phyloP scores from a whole-genome alignment of 1,140 invertebrate genomes.

The Bombus sylvicola region DNA sequence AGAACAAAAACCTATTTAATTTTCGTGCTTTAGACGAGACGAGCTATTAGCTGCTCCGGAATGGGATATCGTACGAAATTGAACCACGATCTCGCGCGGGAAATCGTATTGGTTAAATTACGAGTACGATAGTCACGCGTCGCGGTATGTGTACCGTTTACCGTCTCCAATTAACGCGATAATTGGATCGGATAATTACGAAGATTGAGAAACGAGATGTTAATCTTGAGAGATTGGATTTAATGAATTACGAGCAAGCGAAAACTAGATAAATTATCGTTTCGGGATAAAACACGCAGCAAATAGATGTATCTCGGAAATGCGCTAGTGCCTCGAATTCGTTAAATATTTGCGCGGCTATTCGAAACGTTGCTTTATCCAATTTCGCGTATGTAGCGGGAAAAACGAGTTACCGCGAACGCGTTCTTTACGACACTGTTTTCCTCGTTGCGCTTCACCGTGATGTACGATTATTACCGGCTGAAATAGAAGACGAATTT shows the following conservation, averaged over 20 bases:
- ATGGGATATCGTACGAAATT: neutral
- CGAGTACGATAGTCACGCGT: neutral
- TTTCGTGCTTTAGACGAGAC: neutral
- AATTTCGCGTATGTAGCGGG: neutral
- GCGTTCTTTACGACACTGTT: conserved; percentile 40
- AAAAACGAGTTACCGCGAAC: neutral
- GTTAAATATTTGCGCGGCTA: conserved; percentile 1
- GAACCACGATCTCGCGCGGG: neutral
- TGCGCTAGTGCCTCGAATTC: neutral
- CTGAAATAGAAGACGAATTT: conserved; percentile 47
- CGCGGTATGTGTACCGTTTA: neutral
- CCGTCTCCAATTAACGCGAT: conserved; percentile 29
- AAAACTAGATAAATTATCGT: conserved; percentile 16
- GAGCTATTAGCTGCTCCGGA: too few species aligned
- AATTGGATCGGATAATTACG: conserved; percentile 30
- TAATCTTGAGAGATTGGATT: neutral
- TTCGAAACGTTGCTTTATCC: neutral
- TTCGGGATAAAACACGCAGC: neutral
- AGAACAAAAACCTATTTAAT: conserved; percentile 2
- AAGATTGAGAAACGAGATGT: conserved; percentile 22
- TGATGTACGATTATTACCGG: conserved; percentile 38
- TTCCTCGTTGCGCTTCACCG: conserved; percentile 12
- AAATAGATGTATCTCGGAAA: neutral
- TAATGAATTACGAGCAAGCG: neutral
- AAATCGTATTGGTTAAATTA: conserved; percentile 11